phyloP scores from a whole-genome alignment of 2,797 vertebrate species.

The Sebastes steindachneri region DNA sequence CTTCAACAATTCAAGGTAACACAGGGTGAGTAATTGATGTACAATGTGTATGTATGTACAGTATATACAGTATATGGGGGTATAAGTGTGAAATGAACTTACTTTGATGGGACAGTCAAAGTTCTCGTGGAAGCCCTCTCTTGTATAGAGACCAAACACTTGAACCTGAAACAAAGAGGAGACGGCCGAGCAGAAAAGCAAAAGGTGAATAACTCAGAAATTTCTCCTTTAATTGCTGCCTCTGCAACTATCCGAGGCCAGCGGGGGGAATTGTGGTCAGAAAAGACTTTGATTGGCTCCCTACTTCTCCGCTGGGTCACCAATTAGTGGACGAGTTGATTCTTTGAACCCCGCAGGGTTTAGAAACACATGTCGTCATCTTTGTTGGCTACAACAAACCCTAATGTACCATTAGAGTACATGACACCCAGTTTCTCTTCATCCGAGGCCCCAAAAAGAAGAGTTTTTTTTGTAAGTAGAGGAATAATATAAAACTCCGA shows the following conservation, averaged over 20 bases:
- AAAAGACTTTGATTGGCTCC: constrained; percentile 76
- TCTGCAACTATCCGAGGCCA: constrained; percentile 74
- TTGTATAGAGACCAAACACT: constrained; percentile 95
- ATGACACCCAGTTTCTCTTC: constrained; percentile 44
- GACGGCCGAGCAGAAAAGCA: constrained; percentile 34
- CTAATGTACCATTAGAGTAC: constrained; percentile 67
- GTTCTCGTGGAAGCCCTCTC: constrained; percentile 96
- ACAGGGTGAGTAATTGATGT: accelerated
- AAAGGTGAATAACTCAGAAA: constrained; percentile 69
- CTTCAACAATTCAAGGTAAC: not conserved
- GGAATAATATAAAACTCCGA: constrained; percentile 56
- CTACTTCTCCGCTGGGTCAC: constrained; percentile 76
- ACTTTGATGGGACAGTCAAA: constrained; percentile 99
- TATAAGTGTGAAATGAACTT: constrained; percentile 62
- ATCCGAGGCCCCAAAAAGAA: constrained; percentile 20
- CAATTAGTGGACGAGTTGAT: constrained; percentile 85
- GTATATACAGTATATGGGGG: too few species aligned
- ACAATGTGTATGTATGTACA: not conserved
- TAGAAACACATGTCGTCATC: constrained; percentile 74
- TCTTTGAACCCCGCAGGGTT: constrained; percentile 76
- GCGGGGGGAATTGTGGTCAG: constrained; percentile 57
- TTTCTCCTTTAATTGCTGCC: constrained; percentile 78
- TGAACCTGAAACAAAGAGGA: constrained; percentile 88
- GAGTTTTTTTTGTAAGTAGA: constrained; percentile 19
- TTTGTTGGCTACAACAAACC: constrained; percentile 63